Conservation (phyloP, 2,888 invertebrate genomes). For the Callosobruchus maculatus region DNA sequence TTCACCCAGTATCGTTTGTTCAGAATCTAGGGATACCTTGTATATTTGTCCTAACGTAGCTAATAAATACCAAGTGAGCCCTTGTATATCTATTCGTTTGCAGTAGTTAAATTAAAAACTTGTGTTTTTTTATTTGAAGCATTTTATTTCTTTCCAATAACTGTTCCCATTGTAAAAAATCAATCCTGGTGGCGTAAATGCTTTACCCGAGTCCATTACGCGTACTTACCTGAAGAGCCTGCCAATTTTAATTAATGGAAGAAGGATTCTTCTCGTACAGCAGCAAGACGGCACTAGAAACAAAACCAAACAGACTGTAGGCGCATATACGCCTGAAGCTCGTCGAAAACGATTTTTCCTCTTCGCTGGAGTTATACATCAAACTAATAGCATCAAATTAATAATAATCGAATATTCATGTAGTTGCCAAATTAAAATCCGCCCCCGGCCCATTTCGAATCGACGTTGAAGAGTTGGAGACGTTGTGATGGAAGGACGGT, state of each 20-base stretch:
- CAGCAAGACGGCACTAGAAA: background rate
- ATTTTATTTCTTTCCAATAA: no score
- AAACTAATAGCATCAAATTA: constrained; percentile 40
- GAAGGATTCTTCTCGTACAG: background rate
- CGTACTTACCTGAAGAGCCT: background rate
- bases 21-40: no score
- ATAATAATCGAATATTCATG: constrained; percentile 44
- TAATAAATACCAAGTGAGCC: no score
- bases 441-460: constrained; percentile 29
- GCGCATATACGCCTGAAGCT: background rate
- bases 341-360: background rate
- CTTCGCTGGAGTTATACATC: constrained; percentile 26
- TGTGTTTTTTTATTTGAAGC: no score
- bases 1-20: no score
- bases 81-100: no score
- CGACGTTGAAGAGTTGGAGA: constrained; percentile 1
- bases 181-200: no score
- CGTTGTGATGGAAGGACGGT: background rate
- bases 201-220: background rate
- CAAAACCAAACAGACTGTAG: background rate
- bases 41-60: no score
- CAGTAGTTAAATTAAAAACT: no score
- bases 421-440: constrained; percentile 45
- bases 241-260: background rate
- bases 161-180: no score